phyloP scores from a whole-genome alignment of 2,113 vertebrate species.

The Brachyistius frenatus region DNA sequence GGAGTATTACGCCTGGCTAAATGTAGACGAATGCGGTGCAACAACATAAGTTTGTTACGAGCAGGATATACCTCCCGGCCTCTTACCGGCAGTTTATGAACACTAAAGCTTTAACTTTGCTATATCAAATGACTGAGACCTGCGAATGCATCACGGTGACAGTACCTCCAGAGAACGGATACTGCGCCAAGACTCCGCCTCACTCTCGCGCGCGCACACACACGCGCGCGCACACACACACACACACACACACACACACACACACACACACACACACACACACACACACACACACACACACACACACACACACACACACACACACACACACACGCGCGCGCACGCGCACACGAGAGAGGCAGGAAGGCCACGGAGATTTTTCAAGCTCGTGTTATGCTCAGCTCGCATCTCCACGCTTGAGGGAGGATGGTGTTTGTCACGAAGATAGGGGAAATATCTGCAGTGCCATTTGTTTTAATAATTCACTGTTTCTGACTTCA shows the following conservation, averaged over 20 bases:
- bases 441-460: conserved; percentile 73
- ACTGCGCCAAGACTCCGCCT: conserved; percentile 7
- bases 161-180: conserved; percentile 28
- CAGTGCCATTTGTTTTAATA: conserved; percentile 77
- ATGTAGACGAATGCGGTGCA: neutral
- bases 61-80: conserved; percentile 20
- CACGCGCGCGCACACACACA: neutral
- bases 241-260: neutral
- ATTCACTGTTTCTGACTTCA: conserved; percentile 75
- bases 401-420: conserved; percentile 43
- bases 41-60: conserved; percentile 3
- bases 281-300: neutral
- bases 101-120: conserved; percentile 40
- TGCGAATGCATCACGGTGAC: conserved; percentile 49
- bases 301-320: neutral
- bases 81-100: conserved; percentile 40
- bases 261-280: neutral
- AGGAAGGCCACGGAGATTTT: conserved; percentile 54
- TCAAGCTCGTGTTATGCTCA: conserved; percentile 52
- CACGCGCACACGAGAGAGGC: neutral
- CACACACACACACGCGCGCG: neutral
- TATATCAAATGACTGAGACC: conserved; percentile 43
- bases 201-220: neutral
- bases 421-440: conserved; percentile 68
- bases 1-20: neutral